Evolutionary conservation across 2,888 invertebrate species (phyloP).

Genomic region (Aelia acuminata): DNA sequence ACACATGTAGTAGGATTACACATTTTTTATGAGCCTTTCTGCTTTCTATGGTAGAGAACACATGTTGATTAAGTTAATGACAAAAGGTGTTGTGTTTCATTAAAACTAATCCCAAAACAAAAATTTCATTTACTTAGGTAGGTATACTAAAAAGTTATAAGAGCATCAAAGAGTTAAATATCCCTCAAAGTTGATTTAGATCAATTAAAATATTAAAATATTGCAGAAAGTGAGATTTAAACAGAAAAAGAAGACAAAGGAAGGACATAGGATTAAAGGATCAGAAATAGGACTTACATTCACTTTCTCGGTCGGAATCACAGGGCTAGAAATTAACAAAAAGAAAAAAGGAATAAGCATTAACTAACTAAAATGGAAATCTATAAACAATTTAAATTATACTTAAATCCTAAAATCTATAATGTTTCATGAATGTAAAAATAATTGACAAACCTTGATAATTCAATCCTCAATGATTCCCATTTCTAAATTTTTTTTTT

Average conservation of each 20-base stretch:
- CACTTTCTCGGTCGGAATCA: slow-evolving; percentile 39
- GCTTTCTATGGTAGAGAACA: background rate
- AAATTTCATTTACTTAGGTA: background rate
- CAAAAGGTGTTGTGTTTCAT: background rate
- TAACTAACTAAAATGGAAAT: background rate
- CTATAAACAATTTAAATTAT: background rate
- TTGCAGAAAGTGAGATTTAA: background rate
- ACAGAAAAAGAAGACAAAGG: background rate
- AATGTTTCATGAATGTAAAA: background rate
- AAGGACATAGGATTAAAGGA: slow-evolving; percentile 47
- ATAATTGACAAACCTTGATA: too few species aligned
- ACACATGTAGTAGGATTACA: too few species aligned
- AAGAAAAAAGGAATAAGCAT: slow-evolving; percentile 39
- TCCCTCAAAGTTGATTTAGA: background rate
- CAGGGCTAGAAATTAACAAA: slow-evolving; percentile 43
- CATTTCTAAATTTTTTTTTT: too few species aligned
- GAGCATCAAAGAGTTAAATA: background rate
- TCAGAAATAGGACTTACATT: slow-evolving; percentile 59
- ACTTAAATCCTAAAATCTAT: background rate
- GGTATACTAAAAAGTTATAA: background rate
- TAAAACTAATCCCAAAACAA: background rate
- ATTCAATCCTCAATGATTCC: too few species aligned
- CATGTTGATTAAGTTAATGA: background rate
- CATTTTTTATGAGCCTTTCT: too few species aligned
- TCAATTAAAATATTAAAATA: background rate